Conservation (phyloP, 2,797 vertebrate genomes). For the Esox lucius region DNA sequence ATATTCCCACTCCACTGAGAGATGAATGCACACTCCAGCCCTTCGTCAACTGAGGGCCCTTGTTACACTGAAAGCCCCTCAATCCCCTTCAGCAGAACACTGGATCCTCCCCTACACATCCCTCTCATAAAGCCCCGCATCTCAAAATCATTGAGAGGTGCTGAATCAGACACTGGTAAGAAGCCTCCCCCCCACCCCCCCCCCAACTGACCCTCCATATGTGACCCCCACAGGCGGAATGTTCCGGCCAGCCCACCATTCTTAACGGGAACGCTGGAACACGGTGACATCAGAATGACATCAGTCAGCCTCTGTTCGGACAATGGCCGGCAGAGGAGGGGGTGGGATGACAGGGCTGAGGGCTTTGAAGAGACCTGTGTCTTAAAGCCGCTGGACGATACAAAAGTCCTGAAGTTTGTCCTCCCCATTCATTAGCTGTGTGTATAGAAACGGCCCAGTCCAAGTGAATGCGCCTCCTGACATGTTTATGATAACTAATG, state of each 20-base stretch:
- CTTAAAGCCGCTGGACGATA: neutral
- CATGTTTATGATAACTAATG: neutral
- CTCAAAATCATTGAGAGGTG: neutral
- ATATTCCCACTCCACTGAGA: neutral
- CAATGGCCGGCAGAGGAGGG: neutral
- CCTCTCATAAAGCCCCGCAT: neutral
- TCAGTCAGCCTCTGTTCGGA: neutral
- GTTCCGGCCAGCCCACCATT: conserved; percentile 11
- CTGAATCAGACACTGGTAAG: neutral
- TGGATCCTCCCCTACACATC: neutral
- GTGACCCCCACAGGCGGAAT: neutral
- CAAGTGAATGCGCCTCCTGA: neutral
- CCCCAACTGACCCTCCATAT: neutral
- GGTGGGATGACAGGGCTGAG: neutral
- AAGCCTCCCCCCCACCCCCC: too few relatives aligned
- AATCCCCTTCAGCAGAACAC: neutral
- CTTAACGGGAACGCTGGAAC: neutral
- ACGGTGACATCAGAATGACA: conserved; percentile 8
- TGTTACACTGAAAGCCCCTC: neutral
- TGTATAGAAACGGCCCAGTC: neutral
- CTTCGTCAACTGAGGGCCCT: neutral
- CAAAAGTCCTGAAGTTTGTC: conserved; percentile 1
- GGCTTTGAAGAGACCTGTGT: conserved; percentile 3
- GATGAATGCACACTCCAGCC: neutral
- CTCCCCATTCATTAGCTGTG: conserved; percentile 14